These are phyloP conservation scores for Ochotona curzoniae DNA, from an alignment of 2,113 vertebrate genomes.

Conservation along the genomic window DNA sequence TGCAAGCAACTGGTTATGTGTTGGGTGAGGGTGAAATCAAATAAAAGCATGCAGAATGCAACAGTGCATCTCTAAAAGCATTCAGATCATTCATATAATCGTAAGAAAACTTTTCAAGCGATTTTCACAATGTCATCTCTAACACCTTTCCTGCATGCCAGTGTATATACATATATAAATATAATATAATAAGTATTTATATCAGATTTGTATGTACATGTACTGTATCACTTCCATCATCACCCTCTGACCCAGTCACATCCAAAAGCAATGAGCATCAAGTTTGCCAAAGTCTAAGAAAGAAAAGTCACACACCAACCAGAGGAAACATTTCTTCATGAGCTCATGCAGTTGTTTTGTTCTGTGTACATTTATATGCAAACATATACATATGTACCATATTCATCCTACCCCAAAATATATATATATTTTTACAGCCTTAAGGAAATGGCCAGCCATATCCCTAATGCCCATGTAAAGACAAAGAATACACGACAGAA, in stretches of 20 bases:
- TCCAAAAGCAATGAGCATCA: slow-evolving; percentile 20
- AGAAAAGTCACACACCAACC: background rate
- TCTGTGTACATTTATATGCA: background rate
- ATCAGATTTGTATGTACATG: background rate
- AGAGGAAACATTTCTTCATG: slow-evolving; percentile 14
- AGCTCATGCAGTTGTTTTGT: background rate
- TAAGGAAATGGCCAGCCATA: slow-evolving; percentile 21
- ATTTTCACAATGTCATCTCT: background rate
- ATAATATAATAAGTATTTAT: background rate
- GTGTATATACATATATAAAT: background rate
- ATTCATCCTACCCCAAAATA: background rate
- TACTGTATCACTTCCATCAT: background rate
- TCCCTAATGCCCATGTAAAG: background rate
- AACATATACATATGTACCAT: background rate
- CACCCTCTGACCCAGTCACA: background rate
- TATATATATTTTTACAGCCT: slow-evolving; percentile 24
- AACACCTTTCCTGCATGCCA: background rate
- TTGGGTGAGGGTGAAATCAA: background rate
- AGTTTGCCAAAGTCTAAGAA: slow-evolving; percentile 1
- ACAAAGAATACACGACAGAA: slow-evolving; percentile 19
- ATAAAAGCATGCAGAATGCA: background rate
- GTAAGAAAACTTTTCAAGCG: background rate
- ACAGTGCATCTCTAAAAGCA: background rate
- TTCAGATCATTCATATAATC: background rate
- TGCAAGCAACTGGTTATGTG: background rate